Base-by-base conservation (phyloP, 2,113 vertebrate genomes). In the Rhadina sibilatrix region DNA sequence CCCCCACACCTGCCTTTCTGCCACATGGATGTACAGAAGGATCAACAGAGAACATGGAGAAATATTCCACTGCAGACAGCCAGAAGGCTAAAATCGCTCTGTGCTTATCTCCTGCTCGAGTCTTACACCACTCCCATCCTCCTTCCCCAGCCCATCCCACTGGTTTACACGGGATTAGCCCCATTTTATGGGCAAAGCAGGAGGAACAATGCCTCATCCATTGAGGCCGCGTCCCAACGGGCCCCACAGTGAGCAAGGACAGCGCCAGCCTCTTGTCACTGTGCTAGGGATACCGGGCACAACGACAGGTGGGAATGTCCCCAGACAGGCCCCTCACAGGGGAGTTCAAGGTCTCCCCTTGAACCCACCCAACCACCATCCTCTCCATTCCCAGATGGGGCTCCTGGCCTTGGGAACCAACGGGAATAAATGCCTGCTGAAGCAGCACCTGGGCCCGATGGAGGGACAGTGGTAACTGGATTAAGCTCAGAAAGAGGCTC, bases 171-270 rank as follows among this genome's bases (percentile, higher is more conserved):
- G 6, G 84, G 83, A 92, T 82, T 92, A 93, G 81, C 86, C 89
- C 60, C 68, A 9, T 81, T 90, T 72, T 46, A 57, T 0, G 30
- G 69, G 10, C 46, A 35, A 70, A 47, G 52, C 56, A 27, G 54
- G 49, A 77, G 25, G 68, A 68, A 72, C 14, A 3, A 17, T 3
- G 2, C 28, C 72, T 69, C 31, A 8, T 5, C 42, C 71, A 12
- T 0, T 0, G 2, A 31, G 25, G 52, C 71, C 1, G 0, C 0
- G 1, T 50, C 38, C 47, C n/a, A 6, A 42, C 0, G 6, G 5
- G 40, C 35, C 30, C 24, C 9, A 0, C 13, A 0, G 60, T 0
- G 0, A 24, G 56, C 1, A 2, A 38, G 42, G 33, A 11, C 54
- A 52, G 47, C 14, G 2, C 49, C 59, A 23, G 35, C 33, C 50